Percentiles rank a stretch among this genome's conserved stretches.
phyloP scores from a whole-genome alignment of 2,888 invertebrate species.

The Cerastis rubricosa region DNA sequence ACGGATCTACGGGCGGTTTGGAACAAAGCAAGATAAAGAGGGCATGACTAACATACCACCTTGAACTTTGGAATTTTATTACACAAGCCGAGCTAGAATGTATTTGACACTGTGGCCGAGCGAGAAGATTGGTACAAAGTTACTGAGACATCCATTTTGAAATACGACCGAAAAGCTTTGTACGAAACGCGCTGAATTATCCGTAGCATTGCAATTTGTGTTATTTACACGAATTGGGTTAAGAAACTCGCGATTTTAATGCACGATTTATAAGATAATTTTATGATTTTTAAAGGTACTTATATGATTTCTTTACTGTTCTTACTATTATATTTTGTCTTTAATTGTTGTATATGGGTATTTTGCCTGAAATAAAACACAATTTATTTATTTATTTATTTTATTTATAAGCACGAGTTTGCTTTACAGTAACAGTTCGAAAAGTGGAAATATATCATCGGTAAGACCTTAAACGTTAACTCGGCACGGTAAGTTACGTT shows the following conservation, averaged over 20 bases:
- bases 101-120: conserved; percentile 53
- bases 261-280: conserved; percentile 28
- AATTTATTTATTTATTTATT: too few species aligned
- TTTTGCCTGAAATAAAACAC: too few species aligned
- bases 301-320: too few species aligned
- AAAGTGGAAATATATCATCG: conserved; percentile 59
- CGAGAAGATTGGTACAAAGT: conserved; percentile 40
- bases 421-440: conserved; percentile 30
- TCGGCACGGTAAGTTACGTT: conserved; percentile 56
- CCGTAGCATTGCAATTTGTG: conserved; percentile 16
- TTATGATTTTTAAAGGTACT: too few species aligned
- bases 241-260: conserved; percentile 22
- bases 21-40: conserved; percentile 64
- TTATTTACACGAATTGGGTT: conserved; percentile 41
- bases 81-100: conserved; percentile 55
- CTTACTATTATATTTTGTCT: too few species aligned
- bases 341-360: too few species aligned
- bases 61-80: conserved; percentile 71
- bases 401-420: conserved; percentile 15
- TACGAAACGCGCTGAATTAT: conserved; percentile 21
- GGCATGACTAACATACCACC: conserved; percentile 66
- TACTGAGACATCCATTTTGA: conserved; percentile 30
- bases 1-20: conserved; percentile 58
- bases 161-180: conserved; percentile 24
- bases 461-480: conserved; percentile 55